phyloP scores from a whole-genome alignment of 2,113 vertebrate genomes.

The Candoia aspera region DNA sequence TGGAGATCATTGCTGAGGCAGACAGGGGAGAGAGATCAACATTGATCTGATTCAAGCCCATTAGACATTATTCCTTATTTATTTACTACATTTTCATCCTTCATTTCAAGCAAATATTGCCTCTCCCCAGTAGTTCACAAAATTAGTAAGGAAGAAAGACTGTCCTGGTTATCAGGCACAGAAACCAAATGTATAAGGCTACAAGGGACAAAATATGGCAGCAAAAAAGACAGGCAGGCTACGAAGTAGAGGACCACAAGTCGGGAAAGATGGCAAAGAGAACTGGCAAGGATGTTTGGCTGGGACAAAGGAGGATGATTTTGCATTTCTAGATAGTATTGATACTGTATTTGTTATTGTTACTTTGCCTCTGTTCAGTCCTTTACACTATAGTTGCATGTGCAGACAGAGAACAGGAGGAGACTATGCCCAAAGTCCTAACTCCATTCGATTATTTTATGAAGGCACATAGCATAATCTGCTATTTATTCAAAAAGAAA shows the following conservation, averaged over 20 bases:
- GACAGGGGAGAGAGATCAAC: neutral
- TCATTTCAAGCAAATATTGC: neutral
- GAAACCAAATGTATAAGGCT: neutral
- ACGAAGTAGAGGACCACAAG: neutral
- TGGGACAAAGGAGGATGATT: neutral
- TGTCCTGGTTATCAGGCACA: neutral
- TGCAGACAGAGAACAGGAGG: neutral
- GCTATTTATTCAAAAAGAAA: neutral
- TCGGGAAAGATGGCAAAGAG: neutral
- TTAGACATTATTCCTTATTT: neutral
- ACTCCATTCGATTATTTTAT: neutral
- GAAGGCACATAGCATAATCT: neutral
- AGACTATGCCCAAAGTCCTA: neutral
- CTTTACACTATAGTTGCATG: neutral
- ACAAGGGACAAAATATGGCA: neutral
- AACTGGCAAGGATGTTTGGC: neutral
- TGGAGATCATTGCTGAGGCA: neutral
- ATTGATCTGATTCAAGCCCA: neutral
- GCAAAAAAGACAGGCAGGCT: neutral
- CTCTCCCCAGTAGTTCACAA: neutral
- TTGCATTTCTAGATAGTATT: neutral
- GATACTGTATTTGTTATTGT: neutral
- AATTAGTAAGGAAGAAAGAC: neutral
- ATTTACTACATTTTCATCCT: neutral
- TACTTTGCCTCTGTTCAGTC: neutral